These are phyloP conservation scores for Melanchra persicariae DNA, from an alignment of 2,888 invertebrate species.

Conservation along the genomic window DNA sequence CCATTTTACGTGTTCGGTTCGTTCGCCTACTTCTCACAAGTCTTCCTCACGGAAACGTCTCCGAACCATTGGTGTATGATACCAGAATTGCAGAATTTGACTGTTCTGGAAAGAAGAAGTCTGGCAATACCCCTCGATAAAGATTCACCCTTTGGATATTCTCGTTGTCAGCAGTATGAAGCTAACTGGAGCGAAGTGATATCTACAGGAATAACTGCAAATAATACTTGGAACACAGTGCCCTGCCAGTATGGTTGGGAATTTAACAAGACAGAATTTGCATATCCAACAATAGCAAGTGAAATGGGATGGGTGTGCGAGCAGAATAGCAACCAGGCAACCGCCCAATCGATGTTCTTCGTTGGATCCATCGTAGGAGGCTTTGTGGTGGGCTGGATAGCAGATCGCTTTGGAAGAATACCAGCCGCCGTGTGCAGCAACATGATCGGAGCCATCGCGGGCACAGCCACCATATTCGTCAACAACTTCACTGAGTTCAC, in stretches of 20 bases:
- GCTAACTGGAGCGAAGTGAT: constrained; percentile 81
- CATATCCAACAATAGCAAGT: constrained; percentile 81
- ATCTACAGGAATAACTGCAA: constrained; percentile 61
- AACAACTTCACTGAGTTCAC: constrained; percentile 76
- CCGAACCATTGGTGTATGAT: constrained; percentile 83
- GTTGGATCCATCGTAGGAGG: constrained; percentile 81
- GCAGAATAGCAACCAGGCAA: constrained; percentile 79
- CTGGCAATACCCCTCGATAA: constrained; percentile 76
- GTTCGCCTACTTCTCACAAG: constrained; percentile 78
- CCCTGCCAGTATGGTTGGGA: constrained; percentile 82
- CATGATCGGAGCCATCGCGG: constrained; percentile 76
- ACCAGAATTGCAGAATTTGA: constrained; percentile 79
- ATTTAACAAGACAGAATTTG: constrained; percentile 81
- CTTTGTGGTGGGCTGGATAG: constrained; percentile 78
- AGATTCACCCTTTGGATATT: constrained; percentile 75
- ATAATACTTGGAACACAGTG: constrained; percentile 72
- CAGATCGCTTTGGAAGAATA: constrained; percentile 80
- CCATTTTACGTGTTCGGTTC: constrained; percentile 81
- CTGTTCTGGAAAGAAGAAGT: constrained; percentile 72
- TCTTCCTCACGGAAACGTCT: constrained; percentile 80
- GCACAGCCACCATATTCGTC: constrained; percentile 75
- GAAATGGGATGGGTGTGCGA: constrained; percentile 84
- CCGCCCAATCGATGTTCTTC: constrained; percentile 81
- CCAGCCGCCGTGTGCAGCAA: constrained; percentile 78
- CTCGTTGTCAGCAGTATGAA: constrained; percentile 76